Base-by-base conservation (phyloP, 2,888 invertebrate genomes). In the Tricholauxania praeusta region DNA sequence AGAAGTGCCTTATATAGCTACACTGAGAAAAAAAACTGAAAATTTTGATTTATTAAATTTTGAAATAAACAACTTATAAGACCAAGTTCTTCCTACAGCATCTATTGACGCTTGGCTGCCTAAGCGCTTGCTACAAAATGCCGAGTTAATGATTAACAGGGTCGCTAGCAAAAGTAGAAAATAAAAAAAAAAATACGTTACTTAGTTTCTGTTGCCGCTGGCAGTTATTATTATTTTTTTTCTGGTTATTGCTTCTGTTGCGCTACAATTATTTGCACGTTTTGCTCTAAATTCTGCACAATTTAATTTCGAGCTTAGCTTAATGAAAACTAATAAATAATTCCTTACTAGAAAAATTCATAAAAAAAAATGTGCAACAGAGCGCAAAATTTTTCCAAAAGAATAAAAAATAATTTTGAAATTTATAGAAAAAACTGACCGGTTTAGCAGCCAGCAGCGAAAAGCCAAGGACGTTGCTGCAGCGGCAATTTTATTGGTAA, bases 241-340 rank as follows among this genome's bases (percentile, higher is more conserved):
- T n/a, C 3, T 63, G 47, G 17, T 63, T 63, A 48, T 49, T 52
- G 12, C 52, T 28, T 19, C 57, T 59, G 48, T 47, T 48, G 57
- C 32, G 57, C 59, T 68, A 28, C 55, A 55, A 47, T 39, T 55
- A 39, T 39, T 55, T 59, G 70, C 70, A 70, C 70, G 70, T 70
- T 70, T 70, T 63, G 63, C 62, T 63, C 70, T 53, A 70, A 62
- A 70, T 70, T 70, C 53, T 70, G 63, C 52, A 63, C 19, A 57
- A 67, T 47, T 57, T 57, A 39, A 57, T 22, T 57, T 55, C 39
- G 39, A 39, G 7, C 39, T 39, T 19, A 47, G 55, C 22, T 57
- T 19, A 67, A 67, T 67, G 55, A 57, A 57, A 63, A 39, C 10
- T 39, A 48, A 53, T 53, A 55, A 53, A 67, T 53, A 19, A 64